A percentile compares a stretch with the other conserved stretches of the same genome.
Conservation (phyloP, 2,888 invertebrate species). For the Ernsta delagoae region DNA sequence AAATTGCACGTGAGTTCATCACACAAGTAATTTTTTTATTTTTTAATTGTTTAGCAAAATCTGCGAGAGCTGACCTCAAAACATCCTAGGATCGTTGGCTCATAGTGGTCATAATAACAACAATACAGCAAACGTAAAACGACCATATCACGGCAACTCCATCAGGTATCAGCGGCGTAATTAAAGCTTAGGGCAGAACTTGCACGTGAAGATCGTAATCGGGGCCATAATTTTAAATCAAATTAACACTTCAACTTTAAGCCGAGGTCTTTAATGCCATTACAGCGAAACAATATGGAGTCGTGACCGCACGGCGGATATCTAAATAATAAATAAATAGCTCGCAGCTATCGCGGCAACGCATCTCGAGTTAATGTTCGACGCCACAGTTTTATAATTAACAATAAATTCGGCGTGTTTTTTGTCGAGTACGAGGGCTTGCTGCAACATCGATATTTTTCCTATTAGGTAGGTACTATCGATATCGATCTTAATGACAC, state of each 20-base stretch:
- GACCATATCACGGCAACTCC: slow-evolving; percentile 63
- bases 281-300: slow-evolving; percentile 81
- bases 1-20: too few species aligned
- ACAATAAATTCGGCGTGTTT: slow-evolving; percentile 83
- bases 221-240: slow-evolving; percentile 82
- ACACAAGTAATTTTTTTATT: too few species aligned
- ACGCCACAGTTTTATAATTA: slow-evolving; percentile 82
- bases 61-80: background rate
- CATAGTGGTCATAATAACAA: slow-evolving; percentile 13
- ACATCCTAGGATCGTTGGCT: background rate
- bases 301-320: slow-evolving; percentile 81
- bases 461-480: slow-evolving; percentile 53
- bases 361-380: slow-evolving; percentile 81
- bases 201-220: slow-evolving; percentile 80
- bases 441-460: slow-evolving; percentile 73
- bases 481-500: slow-evolving; percentile 80
- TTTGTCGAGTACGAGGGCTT: slow-evolving; percentile 69
- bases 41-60: background rate
- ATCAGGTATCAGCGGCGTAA: slow-evolving; percentile 72
- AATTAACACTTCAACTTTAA: slow-evolving; percentile 85
- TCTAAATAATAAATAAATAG: slow-evolving; percentile 85
- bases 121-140: slow-evolving; percentile 52
- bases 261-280: slow-evolving; percentile 83
- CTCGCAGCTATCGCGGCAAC: slow-evolving; percentile 70
- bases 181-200: slow-evolving; percentile 80